Base-by-base conservation (phyloP, 1,140 invertebrate genomes). In the Drosophila bocqueti region DNA sequence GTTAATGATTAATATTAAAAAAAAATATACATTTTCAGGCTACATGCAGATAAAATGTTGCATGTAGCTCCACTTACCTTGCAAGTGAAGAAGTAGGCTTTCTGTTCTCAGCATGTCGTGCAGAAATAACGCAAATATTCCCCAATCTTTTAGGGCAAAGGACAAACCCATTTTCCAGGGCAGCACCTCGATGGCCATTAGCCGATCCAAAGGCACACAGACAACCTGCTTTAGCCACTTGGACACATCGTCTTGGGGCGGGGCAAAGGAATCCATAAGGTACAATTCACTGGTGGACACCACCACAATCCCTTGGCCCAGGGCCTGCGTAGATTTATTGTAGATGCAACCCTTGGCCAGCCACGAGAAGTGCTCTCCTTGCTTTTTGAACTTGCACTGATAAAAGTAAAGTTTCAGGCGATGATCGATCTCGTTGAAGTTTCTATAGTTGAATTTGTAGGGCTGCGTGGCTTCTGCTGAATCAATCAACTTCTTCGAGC, bases 351-450 rank as follows among this genome's bases (percentile, higher is more conserved):
- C 94, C 68, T 93, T 93, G 9, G 94, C 86, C 46, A 95, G 76
- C 84, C 95, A 92, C 52, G 94, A 92, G 9, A 95, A 92, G 60
- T 94, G 93, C 92, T 95, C 95, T 34, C 93, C 94, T 55, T 93
- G 91, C 42, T 94, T 93, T 58, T 95, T 94, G 65, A 95, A 95
- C 80, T 95, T 92, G 58, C 93, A 93, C 45, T 94, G 91, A 82
- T 94, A 94, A 40, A 95, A 93, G 83, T 94, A 94, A 3, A 95
- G 82, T 78, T 95, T 95, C 18, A 95, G 89, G 59, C 95, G 93
- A 67, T 95, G 94, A 93, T 95, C 95, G 16, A 95, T 87, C 65
- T 93, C 93, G 50, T 91, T 92, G 38, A 94, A 95, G 75, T 95
- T 93, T 15, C 73, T 93, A 61, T 94, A 95, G n/a, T 94, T 95